These are phyloP conservation scores for Orchesella flavescens DNA, from an alignment of 2,888 invertebrate species.

Conservation along the genomic window DNA sequence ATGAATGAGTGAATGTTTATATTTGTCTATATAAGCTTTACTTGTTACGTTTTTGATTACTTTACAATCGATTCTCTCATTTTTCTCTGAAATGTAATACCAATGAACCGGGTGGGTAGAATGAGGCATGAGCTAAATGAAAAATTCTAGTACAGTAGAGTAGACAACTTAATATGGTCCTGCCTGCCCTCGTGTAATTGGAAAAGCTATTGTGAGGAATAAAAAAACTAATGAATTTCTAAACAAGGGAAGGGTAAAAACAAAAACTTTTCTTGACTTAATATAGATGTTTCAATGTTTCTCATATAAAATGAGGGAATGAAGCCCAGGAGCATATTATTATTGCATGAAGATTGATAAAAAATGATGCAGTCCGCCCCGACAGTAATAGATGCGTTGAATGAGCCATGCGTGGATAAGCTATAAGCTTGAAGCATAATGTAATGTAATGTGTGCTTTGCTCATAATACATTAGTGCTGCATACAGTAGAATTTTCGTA, in stretches of 20 bases:
- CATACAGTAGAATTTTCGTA: not conserved
- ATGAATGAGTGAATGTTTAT: not conserved
- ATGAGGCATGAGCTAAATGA: too few relatives aligned
- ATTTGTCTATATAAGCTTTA: not conserved
- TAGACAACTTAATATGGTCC: too few relatives aligned
- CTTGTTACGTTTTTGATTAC: slow-evolving; percentile 27
- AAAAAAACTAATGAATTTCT: slow-evolving; percentile 23
- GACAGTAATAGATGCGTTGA: slow-evolving; percentile 37
- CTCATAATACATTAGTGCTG: not conserved
- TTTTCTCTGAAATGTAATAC: not conserved
- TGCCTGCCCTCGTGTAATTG: slow-evolving; percentile 9
- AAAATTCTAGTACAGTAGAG: too few relatives aligned
- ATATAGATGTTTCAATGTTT: slow-evolving; percentile 13
- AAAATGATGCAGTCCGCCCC: slow-evolving; percentile 43
- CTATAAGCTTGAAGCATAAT: slow-evolving; percentile 8
- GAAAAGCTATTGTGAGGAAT: slow-evolving; percentile 10
- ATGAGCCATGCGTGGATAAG: slow-evolving; percentile 15
- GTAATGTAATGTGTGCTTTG: too few relatives aligned
- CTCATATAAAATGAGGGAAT: not conserved
- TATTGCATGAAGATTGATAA: slow-evolving; percentile 22
- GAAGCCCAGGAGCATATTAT: slow-evolving; percentile 5
- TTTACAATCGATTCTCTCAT: slow-evolving; percentile 7
- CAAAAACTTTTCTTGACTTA: not conserved
- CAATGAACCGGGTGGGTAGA: too few relatives aligned
- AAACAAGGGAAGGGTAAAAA: not conserved